These are phyloP conservation scores for Spinus pinus DNA, from an alignment of 2,797 vertebrate species.

Conservation along the genomic window DNA sequence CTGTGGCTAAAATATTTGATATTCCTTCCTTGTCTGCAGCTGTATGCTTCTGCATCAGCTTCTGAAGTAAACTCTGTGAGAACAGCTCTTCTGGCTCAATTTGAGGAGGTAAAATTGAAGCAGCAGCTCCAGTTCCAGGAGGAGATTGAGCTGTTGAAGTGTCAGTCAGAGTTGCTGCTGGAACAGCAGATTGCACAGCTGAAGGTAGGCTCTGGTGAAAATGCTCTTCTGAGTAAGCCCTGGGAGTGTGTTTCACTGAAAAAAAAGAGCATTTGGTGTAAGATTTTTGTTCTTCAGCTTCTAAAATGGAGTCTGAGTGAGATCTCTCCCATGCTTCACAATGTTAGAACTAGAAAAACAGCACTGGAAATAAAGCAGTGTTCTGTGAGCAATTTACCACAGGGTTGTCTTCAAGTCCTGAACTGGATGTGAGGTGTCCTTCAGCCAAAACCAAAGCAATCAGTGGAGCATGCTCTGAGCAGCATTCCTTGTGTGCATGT, in stretches of 20 bases:
- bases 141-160: conserved; percentile 82
- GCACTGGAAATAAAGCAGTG: not conserved
- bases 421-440: not conserved
- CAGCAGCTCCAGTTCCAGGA: conserved; percentile 81
- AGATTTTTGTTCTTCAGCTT: not conserved
- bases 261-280: not conserved
- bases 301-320: not conserved
- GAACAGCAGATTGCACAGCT: conserved; percentile 79
- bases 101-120: conserved; percentile 75
- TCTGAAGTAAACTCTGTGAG: conserved; percentile 77
- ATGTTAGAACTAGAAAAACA: not conserved
- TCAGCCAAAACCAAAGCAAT: not conserved
- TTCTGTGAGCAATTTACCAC: not conserved
- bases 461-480: not conserved
- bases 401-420: not conserved
- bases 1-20: not conserved
- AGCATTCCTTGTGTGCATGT: not conserved
- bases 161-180: conserved; percentile 79
- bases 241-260: not conserved
- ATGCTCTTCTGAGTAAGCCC: not conserved
- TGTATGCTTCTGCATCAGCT: conserved; percentile 38
- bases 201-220: conserved; percentile 72
- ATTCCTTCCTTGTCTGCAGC: not conserved
- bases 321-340: not conserved
- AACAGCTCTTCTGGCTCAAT: conserved; percentile 32